Evolutionary conservation across 2,113 vertebrate genomes (phyloP).

Genomic region (Siniperca knerii): DNA sequence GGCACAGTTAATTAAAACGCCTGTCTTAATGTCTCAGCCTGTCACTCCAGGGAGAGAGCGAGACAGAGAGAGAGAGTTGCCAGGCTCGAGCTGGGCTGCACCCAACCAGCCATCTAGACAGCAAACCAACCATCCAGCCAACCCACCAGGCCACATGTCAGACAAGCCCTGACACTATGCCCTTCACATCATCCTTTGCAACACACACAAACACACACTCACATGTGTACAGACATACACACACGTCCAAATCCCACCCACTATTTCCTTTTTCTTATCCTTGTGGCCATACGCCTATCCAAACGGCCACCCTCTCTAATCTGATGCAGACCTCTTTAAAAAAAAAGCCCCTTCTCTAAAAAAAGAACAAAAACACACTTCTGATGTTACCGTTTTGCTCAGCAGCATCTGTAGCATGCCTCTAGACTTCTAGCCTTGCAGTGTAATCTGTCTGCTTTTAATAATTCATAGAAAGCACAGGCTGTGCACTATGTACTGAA

Average conservation of each 20-base stretch:
- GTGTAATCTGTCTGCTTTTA: constrained; percentile 81
- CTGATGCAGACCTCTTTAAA: constrained; percentile 24
- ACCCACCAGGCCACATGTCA: constrained; percentile 82
- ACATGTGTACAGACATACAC: constrained; percentile 16
- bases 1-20: constrained; percentile 86
- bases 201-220: constrained; percentile 39
- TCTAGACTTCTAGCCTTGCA: constrained; percentile 78
- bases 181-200: constrained; percentile 73
- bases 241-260: constrained; percentile 21
- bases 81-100: constrained; percentile 75
- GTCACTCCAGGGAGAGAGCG: constrained; percentile 77
- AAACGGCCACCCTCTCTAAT: constrained; percentile 13
- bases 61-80: constrained; percentile 64
- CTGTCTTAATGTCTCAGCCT: constrained; percentile 83
- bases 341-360: constrained; percentile 5
- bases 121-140: constrained; percentile 72
- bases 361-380: constrained; percentile 60
- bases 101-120: constrained; percentile 73
- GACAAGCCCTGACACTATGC: constrained; percentile 80
- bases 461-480: constrained; percentile 80
- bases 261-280: constrained; percentile 9
- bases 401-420: constrained; percentile 76
- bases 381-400: constrained; percentile 73
- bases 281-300: neutral
- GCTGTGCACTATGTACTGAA: constrained; percentile 72